phyloP scores from a whole-genome alignment of 2,888 invertebrate species.

The Diploptera punctata region DNA sequence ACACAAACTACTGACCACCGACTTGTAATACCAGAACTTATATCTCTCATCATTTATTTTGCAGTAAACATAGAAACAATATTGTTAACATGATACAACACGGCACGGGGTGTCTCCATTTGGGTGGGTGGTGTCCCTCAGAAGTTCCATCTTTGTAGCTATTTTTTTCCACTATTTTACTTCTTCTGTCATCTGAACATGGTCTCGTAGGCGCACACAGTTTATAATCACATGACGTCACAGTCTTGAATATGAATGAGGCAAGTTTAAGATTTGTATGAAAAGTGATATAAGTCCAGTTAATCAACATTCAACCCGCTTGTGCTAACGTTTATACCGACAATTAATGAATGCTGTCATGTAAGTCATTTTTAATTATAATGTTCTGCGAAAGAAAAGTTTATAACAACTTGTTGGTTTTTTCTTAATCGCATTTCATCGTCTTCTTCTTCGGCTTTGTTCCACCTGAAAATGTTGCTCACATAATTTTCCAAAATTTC shows the following conservation, averaged over 20 bases:
- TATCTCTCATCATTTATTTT: too few species aligned
- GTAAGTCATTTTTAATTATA: too few species aligned
- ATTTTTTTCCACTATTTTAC: conserved; percentile 5
- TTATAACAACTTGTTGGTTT: too few species aligned
- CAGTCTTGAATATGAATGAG: conserved; percentile 35
- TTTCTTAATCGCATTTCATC: too few species aligned
- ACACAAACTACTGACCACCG: neutral
- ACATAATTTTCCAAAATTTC: too few species aligned
- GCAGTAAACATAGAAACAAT: too few species aligned
- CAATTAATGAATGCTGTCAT: neutral
- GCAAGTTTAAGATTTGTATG: neutral
- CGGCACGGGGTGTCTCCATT: neutral
- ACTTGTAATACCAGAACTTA: neutral
- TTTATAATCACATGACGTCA: conserved; percentile 33
- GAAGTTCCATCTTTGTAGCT: neutral
- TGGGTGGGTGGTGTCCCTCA: conserved; percentile 12
- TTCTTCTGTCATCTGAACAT: conserved; percentile 29
- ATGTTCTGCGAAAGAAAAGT: too few species aligned
- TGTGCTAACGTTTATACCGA: neutral
- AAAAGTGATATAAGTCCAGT: neutral
- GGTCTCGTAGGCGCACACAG: conserved; percentile 28
- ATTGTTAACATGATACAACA: too few species aligned
- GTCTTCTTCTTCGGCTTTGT: too few species aligned
- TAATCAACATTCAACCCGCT: neutral
- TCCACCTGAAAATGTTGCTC: too few species aligned